Evolutionary conservation across 2,888 invertebrate genomes (phyloP).

Genomic region (Corythucha ciliata): DNA sequence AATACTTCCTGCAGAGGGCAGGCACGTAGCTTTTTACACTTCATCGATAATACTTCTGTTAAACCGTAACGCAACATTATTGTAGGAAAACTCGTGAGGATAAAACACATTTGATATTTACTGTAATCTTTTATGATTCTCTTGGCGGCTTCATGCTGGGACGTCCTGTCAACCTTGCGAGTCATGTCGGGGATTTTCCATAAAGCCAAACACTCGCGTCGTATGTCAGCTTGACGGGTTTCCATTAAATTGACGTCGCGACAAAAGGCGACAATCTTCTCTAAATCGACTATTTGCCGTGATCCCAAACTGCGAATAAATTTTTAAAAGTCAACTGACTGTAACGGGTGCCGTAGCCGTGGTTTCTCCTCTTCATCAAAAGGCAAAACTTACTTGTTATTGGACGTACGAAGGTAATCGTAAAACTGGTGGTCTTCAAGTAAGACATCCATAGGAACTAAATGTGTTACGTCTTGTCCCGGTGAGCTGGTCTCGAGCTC

Average conservation of each 20-base stretch:
- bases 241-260: conserved; percentile 63
- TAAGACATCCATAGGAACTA: conserved; percentile 64
- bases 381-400: conserved; percentile 64
- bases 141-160: conserved; percentile 34
- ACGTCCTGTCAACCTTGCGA: conserved; percentile 43
- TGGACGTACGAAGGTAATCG: conserved; percentile 69
- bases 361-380: too few species aligned
- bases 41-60: too few species aligned
- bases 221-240: conserved; percentile 58
- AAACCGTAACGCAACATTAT: background rate
- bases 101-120: background rate
- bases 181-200: conserved; percentile 60
- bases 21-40: background rate
- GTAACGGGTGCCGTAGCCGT: background rate
- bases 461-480: conserved; percentile 52
- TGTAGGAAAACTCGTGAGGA: background rate
- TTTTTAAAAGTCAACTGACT: background rate
- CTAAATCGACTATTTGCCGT: conserved; percentile 63
- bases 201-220: conserved; percentile 57
- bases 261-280: conserved; percentile 75
- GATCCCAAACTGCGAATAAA: conserved; percentile 50
- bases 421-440: conserved; percentile 61
- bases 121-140: conserved; percentile 1
- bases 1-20: background rate
- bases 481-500: conserved; percentile 41